Percentiles rank a stretch among this genome's conserved stretches.
These are phyloP conservation scores for Siderastrea siderea DNA, from an alignment of 92 coral and sea anemone genomes.

Conservation along the genomic window DNA sequence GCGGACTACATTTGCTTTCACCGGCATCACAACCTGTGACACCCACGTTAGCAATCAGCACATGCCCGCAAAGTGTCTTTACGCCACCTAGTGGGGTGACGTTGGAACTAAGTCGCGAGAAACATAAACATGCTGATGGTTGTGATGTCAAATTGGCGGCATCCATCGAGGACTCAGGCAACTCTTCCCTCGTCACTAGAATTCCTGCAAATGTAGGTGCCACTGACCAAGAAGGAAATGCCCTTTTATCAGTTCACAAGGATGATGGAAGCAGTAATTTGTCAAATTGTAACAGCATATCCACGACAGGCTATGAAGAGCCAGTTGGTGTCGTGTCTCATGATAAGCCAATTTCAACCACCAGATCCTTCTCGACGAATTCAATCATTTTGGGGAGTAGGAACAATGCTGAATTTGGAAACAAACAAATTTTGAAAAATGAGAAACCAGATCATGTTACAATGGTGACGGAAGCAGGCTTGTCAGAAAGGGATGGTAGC, in stretches of 20 bases:
- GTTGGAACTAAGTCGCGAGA: neutral
- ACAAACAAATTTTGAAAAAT: neutral
- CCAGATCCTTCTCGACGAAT: too few relatives aligned
- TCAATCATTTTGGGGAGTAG: too few relatives aligned
- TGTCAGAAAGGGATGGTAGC: neutral
- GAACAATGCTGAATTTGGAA: too few relatives aligned
- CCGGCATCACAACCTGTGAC: conserved; percentile 43
- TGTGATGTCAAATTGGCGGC: neutral
- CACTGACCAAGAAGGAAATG: neutral
- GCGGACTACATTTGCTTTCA: conserved; percentile 92
- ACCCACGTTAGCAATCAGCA: neutral
- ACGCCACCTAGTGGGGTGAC: neutral
- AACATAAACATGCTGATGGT: neutral
- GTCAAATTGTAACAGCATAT: neutral
- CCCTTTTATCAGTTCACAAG: neutral
- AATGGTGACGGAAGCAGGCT: neutral
- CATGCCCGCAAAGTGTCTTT: neutral
- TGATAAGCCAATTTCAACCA: neutral
- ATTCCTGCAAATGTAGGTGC: neutral
- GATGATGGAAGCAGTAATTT: neutral
- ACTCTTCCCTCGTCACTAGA: neutral
- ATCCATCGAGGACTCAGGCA: neutral
- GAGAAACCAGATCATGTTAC: neutral
- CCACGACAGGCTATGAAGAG: neutral
- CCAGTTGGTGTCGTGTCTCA: too few relatives aligned